Percentiles rank a stretch among this genome's conserved stretches.
phyloP scores from a whole-genome alignment of 1,140 invertebrate species.

The Drosophila littoralis region DNA sequence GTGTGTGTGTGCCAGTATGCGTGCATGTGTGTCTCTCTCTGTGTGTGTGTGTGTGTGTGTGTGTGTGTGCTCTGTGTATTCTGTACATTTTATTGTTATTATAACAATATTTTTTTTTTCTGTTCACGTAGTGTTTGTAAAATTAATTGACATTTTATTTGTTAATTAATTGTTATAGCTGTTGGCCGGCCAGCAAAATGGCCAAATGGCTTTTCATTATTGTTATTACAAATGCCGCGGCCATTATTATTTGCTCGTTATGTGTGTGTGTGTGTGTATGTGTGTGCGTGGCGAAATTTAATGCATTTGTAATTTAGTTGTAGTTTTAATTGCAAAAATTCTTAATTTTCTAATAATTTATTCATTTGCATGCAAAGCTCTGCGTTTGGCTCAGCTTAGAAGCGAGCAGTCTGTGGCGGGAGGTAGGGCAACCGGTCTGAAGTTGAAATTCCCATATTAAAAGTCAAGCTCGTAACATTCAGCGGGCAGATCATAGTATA shows the following conservation, averaged over 20 bases:
- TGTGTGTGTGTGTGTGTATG: conserved; percentile 20
- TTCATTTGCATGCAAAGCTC: conserved; percentile 49
- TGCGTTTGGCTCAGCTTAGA: conserved; percentile 15
- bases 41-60: conserved; percentile 16
- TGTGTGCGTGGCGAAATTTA: conserved; percentile 48
- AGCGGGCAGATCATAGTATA: too few species aligned
- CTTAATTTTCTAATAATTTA: conserved; percentile 81
- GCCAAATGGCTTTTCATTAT: conserved; percentile 81
- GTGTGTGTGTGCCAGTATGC: conserved; percentile 19
- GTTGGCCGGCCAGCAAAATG: conserved; percentile 58
- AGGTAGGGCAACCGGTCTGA: too few species aligned
- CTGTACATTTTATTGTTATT: conserved; percentile 78
- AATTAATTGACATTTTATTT: conserved; percentile 84
- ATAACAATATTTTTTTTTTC: conserved; percentile 20
- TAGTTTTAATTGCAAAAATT: conserved; percentile 81
- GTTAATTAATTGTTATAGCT: conserved; percentile 83
- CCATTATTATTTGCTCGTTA: conserved; percentile 82
- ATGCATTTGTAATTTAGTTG: conserved; percentile 83
- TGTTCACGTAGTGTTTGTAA: conserved; percentile 71
- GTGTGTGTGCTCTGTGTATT: conserved; percentile 20
- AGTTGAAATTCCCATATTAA: too few species aligned
- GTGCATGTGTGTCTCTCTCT: conserved; percentile 17
- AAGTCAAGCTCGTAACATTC: too few species aligned
- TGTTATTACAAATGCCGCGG: conserved; percentile 81
- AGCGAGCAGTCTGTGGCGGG: background rate